These are phyloP conservation scores for Solea senegalensis DNA, from an alignment of 2,113 vertebrate species.

Conservation along the genomic window DNA sequence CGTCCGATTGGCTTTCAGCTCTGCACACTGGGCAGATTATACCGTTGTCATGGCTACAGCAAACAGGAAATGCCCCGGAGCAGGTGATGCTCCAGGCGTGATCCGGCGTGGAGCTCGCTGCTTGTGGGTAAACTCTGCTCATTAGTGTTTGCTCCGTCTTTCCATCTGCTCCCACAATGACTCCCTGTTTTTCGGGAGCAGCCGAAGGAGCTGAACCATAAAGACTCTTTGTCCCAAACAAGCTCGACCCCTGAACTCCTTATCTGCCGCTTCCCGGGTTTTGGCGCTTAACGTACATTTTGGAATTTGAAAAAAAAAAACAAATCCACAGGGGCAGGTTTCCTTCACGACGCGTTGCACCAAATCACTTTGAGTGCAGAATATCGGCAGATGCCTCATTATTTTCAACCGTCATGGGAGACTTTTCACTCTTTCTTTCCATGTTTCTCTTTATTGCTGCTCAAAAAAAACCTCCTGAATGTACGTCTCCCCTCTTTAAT, in stretches of 20 bases:
- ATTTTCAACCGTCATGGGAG: constrained; percentile 42
- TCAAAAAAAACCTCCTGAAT: constrained; percentile 43
- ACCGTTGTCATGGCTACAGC: constrained; percentile 70
- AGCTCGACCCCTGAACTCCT: constrained; percentile 31
- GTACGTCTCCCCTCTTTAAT: constrained; percentile 48
- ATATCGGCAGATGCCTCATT: constrained; percentile 62
- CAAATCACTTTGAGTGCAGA: constrained; percentile 47
- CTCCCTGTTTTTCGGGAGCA: constrained; percentile 41
- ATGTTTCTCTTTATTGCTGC: constrained; percentile 57
- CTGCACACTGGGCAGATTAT: constrained; percentile 62
- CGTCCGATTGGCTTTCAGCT: constrained; percentile 50
- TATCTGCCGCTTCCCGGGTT: constrained; percentile 32
- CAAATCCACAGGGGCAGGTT: constrained; percentile 20
- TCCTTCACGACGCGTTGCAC: constrained; percentile 4
- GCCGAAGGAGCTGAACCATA: constrained; percentile 48
- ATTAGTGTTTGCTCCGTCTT: constrained; percentile 47
- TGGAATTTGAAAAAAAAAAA: constrained; percentile 10
- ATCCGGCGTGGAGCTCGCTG: constrained; percentile 46
- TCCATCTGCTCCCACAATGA: constrained; percentile 68
- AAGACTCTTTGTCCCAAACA: constrained; percentile 70
- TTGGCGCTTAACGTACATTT: constrained; percentile 28
- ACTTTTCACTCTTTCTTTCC: constrained; percentile 37
- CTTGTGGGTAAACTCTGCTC: constrained; percentile 47
- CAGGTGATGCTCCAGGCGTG: constrained; percentile 66
- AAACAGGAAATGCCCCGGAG: constrained; percentile 79